Percentiles rank a stretch among this genome's conserved stretches.
Evolutionary conservation across 2,797 vertebrate genomes (phyloP).

Genomic region (Miichthys miiuy): DNA sequence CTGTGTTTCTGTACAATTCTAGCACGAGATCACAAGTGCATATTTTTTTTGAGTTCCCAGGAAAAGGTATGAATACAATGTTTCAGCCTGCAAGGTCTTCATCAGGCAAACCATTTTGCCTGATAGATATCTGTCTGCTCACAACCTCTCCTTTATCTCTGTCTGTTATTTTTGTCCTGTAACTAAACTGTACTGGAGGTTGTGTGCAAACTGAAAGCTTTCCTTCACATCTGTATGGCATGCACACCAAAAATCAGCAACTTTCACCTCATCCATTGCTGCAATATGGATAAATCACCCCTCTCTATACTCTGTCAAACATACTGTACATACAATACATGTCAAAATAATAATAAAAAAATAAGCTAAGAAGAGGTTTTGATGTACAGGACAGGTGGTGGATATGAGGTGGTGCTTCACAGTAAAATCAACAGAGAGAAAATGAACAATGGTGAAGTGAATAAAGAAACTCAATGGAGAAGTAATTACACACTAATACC

Average conservation of each 20-base stretch:
- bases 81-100: background rate
- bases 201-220: background rate
- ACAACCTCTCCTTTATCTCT: background rate
- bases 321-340: background rate
- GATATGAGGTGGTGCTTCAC: background rate
- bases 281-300: background rate
- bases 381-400: background rate
- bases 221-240: background rate
- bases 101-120: background rate
- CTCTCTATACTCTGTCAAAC: no score
- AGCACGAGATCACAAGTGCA: conserved; percentile 1
- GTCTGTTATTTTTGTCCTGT: background rate
- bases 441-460: conserved; percentile 1
- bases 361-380: background rate
- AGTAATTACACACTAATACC: conserved; percentile 50
- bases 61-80: background rate
- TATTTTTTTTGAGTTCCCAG: conserved; percentile 8
- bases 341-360: background rate
- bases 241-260: background rate
- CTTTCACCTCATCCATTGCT: background rate
- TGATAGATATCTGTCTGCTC: background rate
- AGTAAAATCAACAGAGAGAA: conserved; percentile 17
- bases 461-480: conserved; percentile 24
- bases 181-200: background rate
- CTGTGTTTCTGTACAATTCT: conserved; percentile 42